These are phyloP conservation scores for Magallana gigas DNA, from an alignment of 1,140 invertebrate genomes.

Conservation along the genomic window DNA sequence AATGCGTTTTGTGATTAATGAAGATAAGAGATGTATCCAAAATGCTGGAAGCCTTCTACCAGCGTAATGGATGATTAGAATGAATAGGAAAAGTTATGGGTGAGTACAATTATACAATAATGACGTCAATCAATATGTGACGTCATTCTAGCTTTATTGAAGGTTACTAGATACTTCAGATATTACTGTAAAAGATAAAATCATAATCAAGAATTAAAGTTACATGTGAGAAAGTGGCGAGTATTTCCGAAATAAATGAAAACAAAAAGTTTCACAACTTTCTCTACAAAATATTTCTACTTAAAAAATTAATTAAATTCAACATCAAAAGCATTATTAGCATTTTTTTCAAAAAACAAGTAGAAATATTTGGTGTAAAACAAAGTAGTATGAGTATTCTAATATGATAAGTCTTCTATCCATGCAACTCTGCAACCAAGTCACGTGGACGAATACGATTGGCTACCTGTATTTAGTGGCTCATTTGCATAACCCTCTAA, in stretches of 20 bases:
- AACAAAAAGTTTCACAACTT: neutral
- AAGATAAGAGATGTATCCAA: neutral
- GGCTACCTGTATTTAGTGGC: slow-evolving; percentile 12
- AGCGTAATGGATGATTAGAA: neutral
- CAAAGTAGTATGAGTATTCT: neutral
- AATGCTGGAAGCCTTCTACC: neutral
- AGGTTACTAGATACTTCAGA: neutral
- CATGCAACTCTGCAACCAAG: slow-evolving; percentile 29
- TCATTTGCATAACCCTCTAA: slow-evolving; percentile 37
- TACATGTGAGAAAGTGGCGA: slow-evolving; percentile 8
- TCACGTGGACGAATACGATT: slow-evolving; percentile 6
- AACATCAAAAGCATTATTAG: neutral
- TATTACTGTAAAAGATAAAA: slow-evolving; percentile 6
- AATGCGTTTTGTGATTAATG: neutral
- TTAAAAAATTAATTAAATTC: neutral
- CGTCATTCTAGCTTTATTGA: neutral
- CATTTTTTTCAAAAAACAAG: neutral
- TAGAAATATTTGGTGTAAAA: neutral
- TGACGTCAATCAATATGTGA: neutral
- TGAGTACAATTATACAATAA: neutral
- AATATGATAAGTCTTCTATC: slow-evolving; percentile 4
- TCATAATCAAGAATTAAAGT: neutral
- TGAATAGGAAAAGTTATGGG: neutral
- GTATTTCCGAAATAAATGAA: neutral
- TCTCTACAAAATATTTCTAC: slow-evolving; percentile 15